Base-by-base conservation (phyloP, 2,113 vertebrate species). In the Zosterops hypoxanthus region DNA sequence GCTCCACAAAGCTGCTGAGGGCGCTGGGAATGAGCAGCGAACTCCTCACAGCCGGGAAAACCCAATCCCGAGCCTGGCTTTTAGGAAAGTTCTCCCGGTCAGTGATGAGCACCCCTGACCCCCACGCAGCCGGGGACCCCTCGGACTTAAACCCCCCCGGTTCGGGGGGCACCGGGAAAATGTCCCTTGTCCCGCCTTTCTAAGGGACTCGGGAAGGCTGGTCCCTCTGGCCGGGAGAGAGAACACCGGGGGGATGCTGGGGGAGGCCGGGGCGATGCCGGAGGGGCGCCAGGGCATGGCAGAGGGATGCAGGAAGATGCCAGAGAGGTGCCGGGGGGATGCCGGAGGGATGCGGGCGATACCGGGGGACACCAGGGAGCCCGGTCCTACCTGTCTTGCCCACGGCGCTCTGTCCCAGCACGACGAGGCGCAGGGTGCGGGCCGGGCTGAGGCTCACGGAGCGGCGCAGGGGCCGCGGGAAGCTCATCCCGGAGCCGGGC, bases 301-400 rank as follows among this genome's bases (percentile, higher is more conserved):
- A 15, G 33, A 34, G 57, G 57, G 81, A 44, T 36, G 57, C 33
- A 13, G 60, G 44, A 28, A 34, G 47, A 18, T 31, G 22, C 42
- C 60, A 8, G 4, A 6, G 82, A 22, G 49, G 7, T 15, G 19
- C 55, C 1, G 24, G 66, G 31, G n/a, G 26, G 25, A 29, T 24
- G 14, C 24, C 18, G 8, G 68, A 1, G 20, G 22, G n/a, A 29
- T 33, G 34, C 24, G 29, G 11, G 64, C 28, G 24, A 28, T 3
- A 3, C 23, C 8, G 33, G 14, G 22, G 25, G 29, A 11, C 14
- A 6, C 23, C 3, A 50, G 6, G 28, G 11, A 8, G 3, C 47
- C 29, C 86, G 20, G 13, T 46, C 86, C 83, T 97, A 98, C 98
- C 98, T 92, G 98, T 98, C 95, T 98, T 98, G 41, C 98, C 98